Base-by-base conservation (phyloP, 2,113 vertebrate genomes). In the Blennius ocellaris region DNA sequence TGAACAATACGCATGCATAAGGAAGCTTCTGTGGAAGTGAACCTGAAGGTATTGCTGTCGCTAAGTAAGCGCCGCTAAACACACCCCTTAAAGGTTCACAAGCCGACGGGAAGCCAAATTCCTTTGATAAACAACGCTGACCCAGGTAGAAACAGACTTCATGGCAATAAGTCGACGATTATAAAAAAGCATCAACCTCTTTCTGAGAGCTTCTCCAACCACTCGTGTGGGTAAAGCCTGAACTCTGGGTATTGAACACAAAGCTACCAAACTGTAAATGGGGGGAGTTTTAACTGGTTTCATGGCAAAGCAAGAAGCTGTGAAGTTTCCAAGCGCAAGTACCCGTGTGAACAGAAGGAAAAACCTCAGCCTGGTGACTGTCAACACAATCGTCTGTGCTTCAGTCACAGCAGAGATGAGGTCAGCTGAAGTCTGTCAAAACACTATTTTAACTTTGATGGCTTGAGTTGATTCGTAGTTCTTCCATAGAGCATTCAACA, bases 41-140 rank as follows among this genome's bases (percentile, higher is more conserved):
- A n/a, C n/a, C n/a, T 15, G 66, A 49, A 21, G 39, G 51, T 36
- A 76, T 30, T 50, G 36, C 86, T 45, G 78, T 76, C 73, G 69
- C 80, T 66, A 59, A 78, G 80, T 50, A 5, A 56, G 61, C 67
- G 49, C 68, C 68, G 63, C 39, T 51, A 59, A 73, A 73, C 21
- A 76, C 49, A 73, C 59, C 73, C 74, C 59, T 43, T 71, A 51
- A 51, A 63, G 56, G 79, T 86, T 89, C 86, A 87, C 71, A 66
- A 55, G 54, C 71, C 51, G 41, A 69, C 65, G 58, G 43, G 45
- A 53, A 69, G 77, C 84, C 82, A 87, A 81, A 81, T 69, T 74
- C 75, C 75, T 85, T 14, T 62, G 57, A 83, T 81, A 87, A 85
- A 83, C 80, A 75, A 21, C 10, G 7, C 44, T 62, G 68, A 81